phyloP scores from a whole-genome alignment of 2,888 invertebrate genomes.

The Galerucella pusilla region DNA sequence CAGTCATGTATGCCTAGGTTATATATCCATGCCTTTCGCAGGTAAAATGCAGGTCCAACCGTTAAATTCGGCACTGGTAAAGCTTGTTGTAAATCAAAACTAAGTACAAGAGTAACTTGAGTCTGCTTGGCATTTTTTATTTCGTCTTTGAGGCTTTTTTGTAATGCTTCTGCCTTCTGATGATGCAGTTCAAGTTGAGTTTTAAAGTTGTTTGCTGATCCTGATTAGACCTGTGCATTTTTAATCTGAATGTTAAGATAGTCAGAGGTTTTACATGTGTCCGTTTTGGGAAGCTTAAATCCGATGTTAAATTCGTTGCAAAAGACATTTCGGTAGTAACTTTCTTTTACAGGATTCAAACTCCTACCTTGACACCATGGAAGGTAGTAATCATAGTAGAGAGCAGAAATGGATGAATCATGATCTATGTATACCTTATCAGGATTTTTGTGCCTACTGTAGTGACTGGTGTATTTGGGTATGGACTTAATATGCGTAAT shows the following conservation, averaged over 20 bases:
- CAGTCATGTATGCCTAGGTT: slow-evolving; percentile 31
- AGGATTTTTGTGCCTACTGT: slow-evolving; percentile 31
- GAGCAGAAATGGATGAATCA: slow-evolving; percentile 14
- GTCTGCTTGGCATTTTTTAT: neutral
- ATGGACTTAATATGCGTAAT: slow-evolving; percentile 42
- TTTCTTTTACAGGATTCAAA: slow-evolving; percentile 21
- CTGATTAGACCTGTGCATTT: slow-evolving; percentile 26
- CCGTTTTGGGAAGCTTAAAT: slow-evolving; percentile 45
- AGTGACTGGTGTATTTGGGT: slow-evolving; percentile 37
- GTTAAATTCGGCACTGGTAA: slow-evolving; percentile 31
- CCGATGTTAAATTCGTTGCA: slow-evolving; percentile 44
- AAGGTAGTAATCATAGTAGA: slow-evolving; percentile 12
- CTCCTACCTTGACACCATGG: neutral
- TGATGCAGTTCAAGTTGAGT: slow-evolving; percentile 42
- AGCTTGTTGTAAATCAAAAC: slow-evolving; percentile 36
- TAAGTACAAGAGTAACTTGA: slow-evolving; percentile 5
- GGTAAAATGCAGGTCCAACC: slow-evolving; percentile 1
- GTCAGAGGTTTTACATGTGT: slow-evolving; percentile 42
- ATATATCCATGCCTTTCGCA: slow-evolving; percentile 41
- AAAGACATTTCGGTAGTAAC: slow-evolving; percentile 17
- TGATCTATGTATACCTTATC: slow-evolving; percentile 15
- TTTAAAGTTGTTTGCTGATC: slow-evolving; percentile 31
- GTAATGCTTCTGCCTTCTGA: slow-evolving; percentile 41
- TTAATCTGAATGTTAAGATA: neutral
- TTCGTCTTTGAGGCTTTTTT: slow-evolving; percentile 42